Evolutionary conservation across 2,797 vertebrate genomes (phyloP).

Genomic region (Scolopax rusticola): DNA sequence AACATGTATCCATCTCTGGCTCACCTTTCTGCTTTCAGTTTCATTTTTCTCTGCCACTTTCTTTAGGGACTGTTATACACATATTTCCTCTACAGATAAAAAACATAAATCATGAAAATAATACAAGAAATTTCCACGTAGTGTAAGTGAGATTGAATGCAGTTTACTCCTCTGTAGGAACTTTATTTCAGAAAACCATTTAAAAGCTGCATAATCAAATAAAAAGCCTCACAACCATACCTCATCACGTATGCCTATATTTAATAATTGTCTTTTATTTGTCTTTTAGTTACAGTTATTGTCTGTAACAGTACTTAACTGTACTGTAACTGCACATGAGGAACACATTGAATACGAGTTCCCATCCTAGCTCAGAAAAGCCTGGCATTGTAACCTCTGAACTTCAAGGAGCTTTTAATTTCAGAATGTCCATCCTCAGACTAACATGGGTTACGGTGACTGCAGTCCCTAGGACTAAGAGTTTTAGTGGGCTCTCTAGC

Average conservation of each 20-base stretch:
- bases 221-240: background rate
- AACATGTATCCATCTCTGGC: background rate
- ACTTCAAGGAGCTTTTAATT: background rate
- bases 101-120: background rate
- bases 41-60: background rate
- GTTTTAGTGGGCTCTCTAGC: background rate
- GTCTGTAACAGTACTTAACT: background rate
- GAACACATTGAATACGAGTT: background rate
- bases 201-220: background rate
- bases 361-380: background rate
- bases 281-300: background rate
- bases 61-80: background rate
- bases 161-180: background rate
- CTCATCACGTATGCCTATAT: background rate
- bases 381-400: background rate
- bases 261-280: background rate
- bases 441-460: fast-evolving
- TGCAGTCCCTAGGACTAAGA: background rate
- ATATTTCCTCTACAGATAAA: background rate
- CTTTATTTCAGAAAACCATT: background rate
- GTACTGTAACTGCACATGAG: background rate
- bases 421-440: background rate
- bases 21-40: background rate
- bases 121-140: background rate
- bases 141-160: background rate